Evolutionary conservation across 2,113 vertebrate species (phyloP).

Genomic region (Aspiorhynchus laticeps): DNA sequence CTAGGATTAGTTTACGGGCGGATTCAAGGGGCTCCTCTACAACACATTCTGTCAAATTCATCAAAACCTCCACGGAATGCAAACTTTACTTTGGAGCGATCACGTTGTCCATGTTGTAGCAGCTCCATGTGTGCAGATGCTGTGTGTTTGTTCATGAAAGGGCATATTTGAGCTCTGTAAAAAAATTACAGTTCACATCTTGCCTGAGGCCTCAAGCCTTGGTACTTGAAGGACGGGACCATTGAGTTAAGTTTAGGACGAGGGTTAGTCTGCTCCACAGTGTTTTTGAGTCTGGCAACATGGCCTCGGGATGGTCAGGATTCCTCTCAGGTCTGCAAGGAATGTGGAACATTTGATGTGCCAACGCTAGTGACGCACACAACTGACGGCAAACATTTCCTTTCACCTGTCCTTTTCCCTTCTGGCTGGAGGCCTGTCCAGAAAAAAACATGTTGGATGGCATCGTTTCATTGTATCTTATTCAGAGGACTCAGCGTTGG

Average conservation of each 20-base stretch:
- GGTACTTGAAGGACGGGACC: neutral
- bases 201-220: conserved; percentile 15
- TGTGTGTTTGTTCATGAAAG: conserved; percentile 48
- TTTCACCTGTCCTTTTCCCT: conserved; percentile 19
- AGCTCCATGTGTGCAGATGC: conserved; percentile 31
- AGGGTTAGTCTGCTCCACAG: neutral
- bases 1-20: neutral
- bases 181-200: conserved; percentile 46
- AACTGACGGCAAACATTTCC: conserved; percentile 29
- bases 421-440: neutral
- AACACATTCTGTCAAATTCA: conserved; percentile 48
- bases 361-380: conserved; percentile 60
- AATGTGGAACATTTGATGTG: conserved; percentile 60
- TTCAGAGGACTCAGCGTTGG: neutral
- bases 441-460: conserved; percentile 1
- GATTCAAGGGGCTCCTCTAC: neutral
- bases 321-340: conserved; percentile 55
- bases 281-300: neutral
- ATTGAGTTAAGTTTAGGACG: neutral
- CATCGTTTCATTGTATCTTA: neutral
- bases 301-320: conserved; percentile 40
- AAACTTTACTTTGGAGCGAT: conserved; percentile 64
- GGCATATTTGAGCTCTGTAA: conserved; percentile 50
- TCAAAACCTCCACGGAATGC: conserved; percentile 52
- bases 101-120: conserved; percentile 21